Evolutionary conservation across 30 jellyfish, hydroid and myxozoan species (phyloP).

Genomic region (Turritopsis dohrnii): DNA sequence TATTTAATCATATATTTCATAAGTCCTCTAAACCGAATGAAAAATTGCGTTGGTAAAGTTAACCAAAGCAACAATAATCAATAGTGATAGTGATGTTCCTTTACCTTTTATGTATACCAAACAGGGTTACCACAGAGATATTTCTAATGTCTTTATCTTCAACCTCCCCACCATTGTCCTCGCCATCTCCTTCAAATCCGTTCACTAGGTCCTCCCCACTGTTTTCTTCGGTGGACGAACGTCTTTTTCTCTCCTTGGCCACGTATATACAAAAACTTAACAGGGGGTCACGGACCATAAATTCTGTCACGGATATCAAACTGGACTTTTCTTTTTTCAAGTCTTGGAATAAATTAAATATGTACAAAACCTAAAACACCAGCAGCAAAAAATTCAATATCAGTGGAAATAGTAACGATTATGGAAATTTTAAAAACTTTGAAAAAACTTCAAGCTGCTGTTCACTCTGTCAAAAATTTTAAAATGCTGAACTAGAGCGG

Average conservation of each 20-base stretch:
- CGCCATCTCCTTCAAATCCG: slow-evolving; percentile 25
- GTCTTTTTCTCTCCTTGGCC: slow-evolving; percentile 45
- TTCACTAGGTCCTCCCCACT: slow-evolving; percentile 6
- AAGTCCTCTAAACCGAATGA: slow-evolving; percentile 31
- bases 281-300: slow-evolving; percentile 72
- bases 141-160: slow-evolving; percentile 17
- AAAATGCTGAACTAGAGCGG: too few species aligned
- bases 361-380: slow-evolving; percentile 59
- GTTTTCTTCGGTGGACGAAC: slow-evolving; percentile 22
- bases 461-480: too few species aligned
- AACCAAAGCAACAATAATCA: not conserved
- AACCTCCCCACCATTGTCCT: slow-evolving; percentile 36
- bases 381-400: not conserved
- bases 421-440: too few species aligned
- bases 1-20: slow-evolving; percentile 46
- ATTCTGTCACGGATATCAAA: slow-evolving; percentile 68
- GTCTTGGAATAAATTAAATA: slow-evolving; percentile 58
- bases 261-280: slow-evolving; percentile 57
- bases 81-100: not conserved
- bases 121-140: slow-evolving; percentile 48
- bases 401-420: not conserved
- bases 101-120: slow-evolving; percentile 68
- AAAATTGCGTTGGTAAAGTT: not conserved
- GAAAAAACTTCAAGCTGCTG: too few species aligned
- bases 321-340: slow-evolving; percentile 47